These are phyloP conservation scores for Mythimna albipuncta DNA, from an alignment of 2,888 invertebrate species.

Conservation along the genomic window DNA sequence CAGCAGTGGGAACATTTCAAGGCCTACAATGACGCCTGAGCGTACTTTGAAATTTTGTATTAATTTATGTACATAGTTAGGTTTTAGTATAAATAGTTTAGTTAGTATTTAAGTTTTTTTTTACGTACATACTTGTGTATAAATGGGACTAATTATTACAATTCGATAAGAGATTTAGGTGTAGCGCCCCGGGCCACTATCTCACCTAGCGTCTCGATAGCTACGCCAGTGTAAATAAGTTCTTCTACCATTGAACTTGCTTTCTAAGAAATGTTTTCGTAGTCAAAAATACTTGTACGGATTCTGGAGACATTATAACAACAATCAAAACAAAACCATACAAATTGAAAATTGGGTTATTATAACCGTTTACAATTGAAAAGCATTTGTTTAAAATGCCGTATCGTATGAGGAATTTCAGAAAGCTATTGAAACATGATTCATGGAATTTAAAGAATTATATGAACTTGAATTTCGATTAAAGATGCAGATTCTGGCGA, in stretches of 20 bases:
- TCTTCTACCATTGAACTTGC: conserved; percentile 34
- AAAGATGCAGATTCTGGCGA: conserved; percentile 23
- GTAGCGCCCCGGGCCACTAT: too few species aligned
- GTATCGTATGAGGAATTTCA: conserved; percentile 35
- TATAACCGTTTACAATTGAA: conserved; percentile 28
- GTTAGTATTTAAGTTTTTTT: too few species aligned
- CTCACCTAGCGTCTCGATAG: too few species aligned
- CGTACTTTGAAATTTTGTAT: too few species aligned
- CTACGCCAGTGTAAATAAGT: conserved; percentile 26
- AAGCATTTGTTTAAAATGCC: conserved; percentile 21
- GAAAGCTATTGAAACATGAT: conserved; percentile 43
- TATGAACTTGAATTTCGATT: conserved; percentile 31
- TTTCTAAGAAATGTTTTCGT: conserved; percentile 22
- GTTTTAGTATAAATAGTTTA: too few species aligned
- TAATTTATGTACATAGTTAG: too few species aligned
- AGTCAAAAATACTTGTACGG: conserved; percentile 14
- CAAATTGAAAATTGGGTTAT: conserved; percentile 25
- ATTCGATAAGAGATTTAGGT: too few species aligned
- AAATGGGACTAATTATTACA: too few species aligned
- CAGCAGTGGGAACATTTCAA: too few species aligned
- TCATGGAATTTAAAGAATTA: conserved; percentile 34
- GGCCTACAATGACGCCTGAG: too few species aligned
- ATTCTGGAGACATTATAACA: conserved; percentile 27
- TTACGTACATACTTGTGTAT: too few species aligned
- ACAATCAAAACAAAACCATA: conserved; percentile 40